Base-by-base conservation (phyloP, 2,113 vertebrate species). In the Daboia siamensis region DNA sequence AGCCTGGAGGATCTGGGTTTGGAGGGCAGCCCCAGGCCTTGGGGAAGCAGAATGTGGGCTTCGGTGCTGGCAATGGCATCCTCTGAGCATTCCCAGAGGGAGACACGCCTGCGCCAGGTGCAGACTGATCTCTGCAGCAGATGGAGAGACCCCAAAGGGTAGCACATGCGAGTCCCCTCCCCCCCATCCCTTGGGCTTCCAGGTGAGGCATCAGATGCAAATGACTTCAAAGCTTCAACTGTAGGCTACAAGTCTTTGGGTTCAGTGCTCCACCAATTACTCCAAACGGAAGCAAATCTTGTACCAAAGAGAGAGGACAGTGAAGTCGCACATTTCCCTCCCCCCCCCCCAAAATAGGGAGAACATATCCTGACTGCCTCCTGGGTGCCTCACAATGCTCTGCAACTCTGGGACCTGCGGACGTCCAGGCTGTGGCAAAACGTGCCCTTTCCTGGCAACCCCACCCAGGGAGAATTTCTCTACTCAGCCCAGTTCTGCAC, bases 381-480 rank as follows among this genome's bases (percentile, higher is more conserved):
- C 0, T 96, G 95, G 95, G 93, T 91, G 61, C 92, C 94, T 13
- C 93, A 39, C 52, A 86, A 95, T 2, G 93, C 95, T 2, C 93
- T 95, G 23, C 94, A 96, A 90, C 95, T 96, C 0, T 96, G 95
- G 95, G 95, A 96, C 57, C 46, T 95, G 15, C 93, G 95, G 9
- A 91, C 39, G 26, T 57, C 86, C 8, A 12, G 51, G 15, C 94
- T 93, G 52, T 64, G 94, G 87, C 93, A 95, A 26, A 91, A 92
- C 39, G 44, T 96, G 10, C 91, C 92, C 1, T 95, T 96, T 55
- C 95, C 95, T 8, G 90, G 92, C 3, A 44, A 89, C 17, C 69
- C 51, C 23, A 64, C 88, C 2, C 95, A 96, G 87, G 93, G 95
- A 13, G 92, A 95, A 48, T 95, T 95, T 86, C 93, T 96, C 26